Evolutionary conservation across 2,888 invertebrate genomes (phyloP).

Genomic region (Orthosia cruda): DNA sequence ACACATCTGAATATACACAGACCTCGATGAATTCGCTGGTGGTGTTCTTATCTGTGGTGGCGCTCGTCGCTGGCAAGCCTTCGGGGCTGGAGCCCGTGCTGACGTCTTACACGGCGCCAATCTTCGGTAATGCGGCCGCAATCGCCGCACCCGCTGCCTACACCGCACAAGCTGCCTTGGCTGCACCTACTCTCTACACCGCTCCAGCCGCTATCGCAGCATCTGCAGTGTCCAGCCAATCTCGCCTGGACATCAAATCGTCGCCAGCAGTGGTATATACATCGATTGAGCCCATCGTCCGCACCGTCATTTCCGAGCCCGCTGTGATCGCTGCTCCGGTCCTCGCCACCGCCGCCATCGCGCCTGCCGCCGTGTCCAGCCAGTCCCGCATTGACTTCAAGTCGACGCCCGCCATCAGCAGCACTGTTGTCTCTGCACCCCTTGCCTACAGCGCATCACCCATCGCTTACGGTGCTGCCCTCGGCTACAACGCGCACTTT

Average conservation of each 20-base stretch:
- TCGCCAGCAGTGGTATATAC: slow-evolving; percentile 79
- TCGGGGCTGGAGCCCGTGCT: slow-evolving; percentile 59
- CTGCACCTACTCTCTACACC: slow-evolving; percentile 54
- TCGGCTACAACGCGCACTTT: slow-evolving; percentile 76
- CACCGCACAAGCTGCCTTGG: slow-evolving; percentile 58
- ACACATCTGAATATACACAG: slow-evolving; percentile 90
- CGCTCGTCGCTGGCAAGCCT: slow-evolving; percentile 70
- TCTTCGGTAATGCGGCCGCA: slow-evolving; percentile 59
- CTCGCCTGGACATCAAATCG: slow-evolving; percentile 80
- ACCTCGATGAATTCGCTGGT: slow-evolving; percentile 93
- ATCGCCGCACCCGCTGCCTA: slow-evolving; percentile 56
- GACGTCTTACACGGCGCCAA: slow-evolving; percentile 70
- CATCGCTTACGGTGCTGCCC: slow-evolving; percentile 70
- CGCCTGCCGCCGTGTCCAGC: slow-evolving; percentile 81
- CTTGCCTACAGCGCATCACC: slow-evolving; percentile 78
- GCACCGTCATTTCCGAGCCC: slow-evolving; percentile 67
- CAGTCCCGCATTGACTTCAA: slow-evolving; percentile 85
- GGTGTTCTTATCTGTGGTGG: slow-evolving; percentile 93
- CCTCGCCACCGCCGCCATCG: slow-evolving; percentile 67
- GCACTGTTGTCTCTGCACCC: slow-evolving; percentile 76
- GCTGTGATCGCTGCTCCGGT: slow-evolving; percentile 68
- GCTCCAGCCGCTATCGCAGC: slow-evolving; percentile 59
- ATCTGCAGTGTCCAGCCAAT: slow-evolving; percentile 74
- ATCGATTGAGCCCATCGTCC: slow-evolving; percentile 68
- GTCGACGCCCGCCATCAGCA: slow-evolving; percentile 83